phyloP scores from a whole-genome alignment of 2,888 invertebrate species.

The Tetragonisca angustula region DNA sequence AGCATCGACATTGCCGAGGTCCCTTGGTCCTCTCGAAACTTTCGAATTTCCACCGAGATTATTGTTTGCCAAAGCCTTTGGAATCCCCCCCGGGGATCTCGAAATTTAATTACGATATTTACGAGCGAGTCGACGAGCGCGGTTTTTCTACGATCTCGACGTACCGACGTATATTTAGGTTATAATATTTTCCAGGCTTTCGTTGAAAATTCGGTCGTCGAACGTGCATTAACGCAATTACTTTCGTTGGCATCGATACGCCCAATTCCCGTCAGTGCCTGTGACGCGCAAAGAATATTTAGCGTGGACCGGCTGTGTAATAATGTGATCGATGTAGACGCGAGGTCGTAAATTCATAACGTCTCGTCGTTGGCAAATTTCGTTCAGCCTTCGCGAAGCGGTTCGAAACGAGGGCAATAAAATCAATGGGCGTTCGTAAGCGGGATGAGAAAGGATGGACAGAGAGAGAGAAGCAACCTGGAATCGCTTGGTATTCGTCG shows the following conservation, averaged over 20 bases:
- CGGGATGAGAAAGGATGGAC: background rate
- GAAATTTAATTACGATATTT: background rate
- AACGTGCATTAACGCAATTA: background rate
- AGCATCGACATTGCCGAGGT: too few species aligned
- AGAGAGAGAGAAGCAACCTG: constrained; percentile 6
- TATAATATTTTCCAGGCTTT: constrained; percentile 2
- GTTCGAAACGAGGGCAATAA: background rate
- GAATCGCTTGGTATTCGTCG: constrained; percentile 26
- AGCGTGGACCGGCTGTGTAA: background rate
- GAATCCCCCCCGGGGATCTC: background rate
- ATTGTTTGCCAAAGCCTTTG: background rate
- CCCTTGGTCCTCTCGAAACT: too few species aligned
- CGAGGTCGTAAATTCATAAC: background rate
- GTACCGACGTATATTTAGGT: background rate
- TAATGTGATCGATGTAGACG: background rate
- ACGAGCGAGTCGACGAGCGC: background rate
- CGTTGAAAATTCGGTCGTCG: background rate
- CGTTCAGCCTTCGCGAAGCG: background rate
- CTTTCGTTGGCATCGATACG: background rate
- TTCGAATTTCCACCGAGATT: background rate
- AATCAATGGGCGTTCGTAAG: background rate
- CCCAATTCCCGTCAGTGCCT: background rate
- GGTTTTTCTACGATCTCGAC: background rate
- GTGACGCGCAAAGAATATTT: background rate
- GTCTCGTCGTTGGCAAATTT: background rate